Percentiles rank a stretch among this genome's conserved stretches.
Conservation (phyloP, 2,797 vertebrate species). For the Crocidura indochinensis region DNA sequence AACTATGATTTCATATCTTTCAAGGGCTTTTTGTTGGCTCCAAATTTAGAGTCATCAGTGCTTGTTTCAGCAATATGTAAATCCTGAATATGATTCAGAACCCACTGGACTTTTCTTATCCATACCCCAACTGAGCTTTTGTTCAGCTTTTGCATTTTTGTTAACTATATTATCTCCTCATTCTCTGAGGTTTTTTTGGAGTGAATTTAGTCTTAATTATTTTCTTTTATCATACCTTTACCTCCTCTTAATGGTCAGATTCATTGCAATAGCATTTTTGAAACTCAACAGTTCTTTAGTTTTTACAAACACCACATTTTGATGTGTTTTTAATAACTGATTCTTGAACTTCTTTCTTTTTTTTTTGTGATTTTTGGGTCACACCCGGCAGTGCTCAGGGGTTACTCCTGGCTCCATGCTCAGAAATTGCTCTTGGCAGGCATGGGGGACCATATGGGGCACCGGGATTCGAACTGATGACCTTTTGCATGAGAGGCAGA, state of each 20-base stretch:
- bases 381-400: no score
- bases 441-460: no score
- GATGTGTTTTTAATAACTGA: not conserved
- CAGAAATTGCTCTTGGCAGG: no score
- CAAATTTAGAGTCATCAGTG: not conserved
- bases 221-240: not conserved
- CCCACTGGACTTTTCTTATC: not conserved
- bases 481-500: no score
- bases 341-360: conserved; percentile 25
- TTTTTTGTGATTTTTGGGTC: no score
- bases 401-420: no score
- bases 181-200: not conserved
- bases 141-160: not conserved
- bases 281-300: not conserved
- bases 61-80: conserved; percentile 17
- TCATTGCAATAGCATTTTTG: not conserved
- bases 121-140: not conserved
- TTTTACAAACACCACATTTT: not conserved
- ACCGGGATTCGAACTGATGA: no score
- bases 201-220: conserved; percentile 17
- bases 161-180: not conserved
- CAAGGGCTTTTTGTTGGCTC: not conserved
- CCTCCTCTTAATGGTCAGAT: not conserved
- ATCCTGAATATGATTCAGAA: not conserved
- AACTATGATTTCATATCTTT: not conserved